Evolutionary conservation across 2,797 vertebrate genomes (phyloP), one percentile per base, ranked within the genome.

Genomic region (Pseudotriccus pelzelni): DNA sequence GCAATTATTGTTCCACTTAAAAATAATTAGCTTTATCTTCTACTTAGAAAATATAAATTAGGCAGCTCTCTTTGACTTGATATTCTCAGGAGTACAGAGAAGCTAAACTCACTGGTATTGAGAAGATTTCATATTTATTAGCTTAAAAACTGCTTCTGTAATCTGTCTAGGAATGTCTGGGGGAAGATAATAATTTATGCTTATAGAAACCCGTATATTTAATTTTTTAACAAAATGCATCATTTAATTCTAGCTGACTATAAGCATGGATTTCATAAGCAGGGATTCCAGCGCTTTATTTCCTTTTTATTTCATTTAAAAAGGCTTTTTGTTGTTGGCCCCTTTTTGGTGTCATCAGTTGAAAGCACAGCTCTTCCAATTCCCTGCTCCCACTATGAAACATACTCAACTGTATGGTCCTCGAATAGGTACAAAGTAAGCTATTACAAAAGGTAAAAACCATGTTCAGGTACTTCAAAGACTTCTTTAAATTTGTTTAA

Each of bases 11-110:
- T 92, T 95, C 63, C 69, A 84, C 44, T 87, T 93, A 77, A 78
- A 85, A 89, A 68, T 93, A 85, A 89, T 95, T 80, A 93, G 25
- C 60, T 83, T 94, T 89, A 78, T 80, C 76, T 91, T 90, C 66
- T 84, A 55, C 60, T 92, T 92, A 78, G 87, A 95, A 95, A 89
- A 90, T 86, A 91, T 79, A 81, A 94, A 91, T 94, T 74, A 91
- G 78, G 37, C 34, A 28, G 22, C 84, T 92, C 47, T 73, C 69
- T 77, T 88, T 92, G 62, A 60, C 67, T 60, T 41, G 53, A 36
- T 87, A 91, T 84, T 96, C 79, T 94, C 89, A 86, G 76, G 58
- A 88, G 84, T 66, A 83, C 24, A 20, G 22, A n/a, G 39, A 90
- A 91, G 28, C 24, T 67, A 46, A 88, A 81, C 22, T 88, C 44